Evolutionary conservation across 2,113 vertebrate species (phyloP), one percentile per base, ranked within the genome.

Genomic region (Cricetomys ansorgei): DNA sequence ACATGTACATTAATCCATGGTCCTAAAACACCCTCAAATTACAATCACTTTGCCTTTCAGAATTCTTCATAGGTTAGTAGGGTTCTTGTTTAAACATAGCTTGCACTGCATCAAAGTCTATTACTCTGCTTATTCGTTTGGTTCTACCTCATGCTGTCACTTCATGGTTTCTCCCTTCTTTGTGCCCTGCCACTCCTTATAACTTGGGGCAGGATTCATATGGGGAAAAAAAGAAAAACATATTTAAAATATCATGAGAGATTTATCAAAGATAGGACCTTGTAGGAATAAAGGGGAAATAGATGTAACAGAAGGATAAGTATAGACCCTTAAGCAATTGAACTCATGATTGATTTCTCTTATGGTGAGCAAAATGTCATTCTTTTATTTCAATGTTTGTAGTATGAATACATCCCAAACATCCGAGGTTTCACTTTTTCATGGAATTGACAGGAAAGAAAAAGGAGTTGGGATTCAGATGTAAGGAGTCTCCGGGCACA

Each of bases 291-390:
- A 65, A 23, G 25, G 27, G 11, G n/a, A 48, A 80, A 45, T 29
- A 85, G 34, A 91, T 10, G 95, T 85, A 94, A 76, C 27, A 69
- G 31, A 88, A 94, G 72, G 77, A 72, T 85, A 91, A 94, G 80
- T 29, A 86, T n/a, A 77, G 43, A 53, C 31, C 50, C 29, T 72
- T 85, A 65, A n/a, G n/a, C 50, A 81, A 23, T 69, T 83, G 93
- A 94, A 88, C 69, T 73, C 13, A 86, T 48, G 88, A 45, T 40
- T 97, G 8, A 31, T 80, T 92, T 96, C 73, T n/a, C 43, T 95
- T 96, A 84, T 80, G 34, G 88, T 90, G 29, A 92, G 73, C 79
- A 94, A 91, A 91, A 75, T 88, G 11, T 40, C 40, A 34, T 84
- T 79, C 45, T 96, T 88, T 64, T 21, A 84, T 72, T 96, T 92